Conservation (phyloP, 2,797 vertebrate species). For the Xerus rutilus region DNA sequence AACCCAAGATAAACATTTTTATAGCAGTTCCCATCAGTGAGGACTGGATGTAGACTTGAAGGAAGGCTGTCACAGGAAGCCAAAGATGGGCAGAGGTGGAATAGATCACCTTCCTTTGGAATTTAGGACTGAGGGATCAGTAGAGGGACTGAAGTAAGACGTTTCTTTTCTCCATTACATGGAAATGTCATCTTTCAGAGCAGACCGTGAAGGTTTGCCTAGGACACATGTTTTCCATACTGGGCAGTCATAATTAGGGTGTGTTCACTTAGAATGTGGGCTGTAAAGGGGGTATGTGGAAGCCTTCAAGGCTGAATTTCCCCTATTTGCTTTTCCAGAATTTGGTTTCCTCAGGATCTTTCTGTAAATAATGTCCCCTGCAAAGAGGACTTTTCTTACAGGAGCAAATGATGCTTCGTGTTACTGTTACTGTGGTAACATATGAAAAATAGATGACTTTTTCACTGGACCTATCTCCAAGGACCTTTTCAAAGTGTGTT, state of each 20-base stretch:
- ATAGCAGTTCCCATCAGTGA: not conserved
- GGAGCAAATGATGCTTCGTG: slow-evolving; percentile 68
- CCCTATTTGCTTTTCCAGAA: slow-evolving; percentile 71
- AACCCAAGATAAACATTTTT: not conserved
- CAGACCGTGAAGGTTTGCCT: not conserved
- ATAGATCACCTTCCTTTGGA: not conserved
- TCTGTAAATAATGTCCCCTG: slow-evolving; percentile 68
- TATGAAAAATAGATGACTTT: slow-evolving; percentile 66
- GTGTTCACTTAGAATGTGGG: not conserved
- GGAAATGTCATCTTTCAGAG: slow-evolving; percentile 49
- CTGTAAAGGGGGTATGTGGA: slow-evolving; percentile 29
- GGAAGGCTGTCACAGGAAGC: not conserved
- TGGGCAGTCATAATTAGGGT: slow-evolving; percentile 48
- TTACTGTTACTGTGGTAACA: slow-evolving; percentile 71
- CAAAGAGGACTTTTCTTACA: slow-evolving; percentile 65
- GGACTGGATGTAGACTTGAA: not conserved
- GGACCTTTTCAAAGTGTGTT: slow-evolving; percentile 62
- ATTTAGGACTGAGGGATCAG: not conserved
- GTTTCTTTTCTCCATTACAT: not conserved
- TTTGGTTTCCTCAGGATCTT: slow-evolving; percentile 67
- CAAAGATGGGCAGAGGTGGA: not conserved
- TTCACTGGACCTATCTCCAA: slow-evolving; percentile 65
- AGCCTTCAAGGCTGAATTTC: slow-evolving; percentile 22
- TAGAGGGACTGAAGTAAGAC: not conserved
- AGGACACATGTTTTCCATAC: slow-evolving; percentile 47